A percentile compares a stretch with the other conserved stretches of the same genome.
phyloP scores from a whole-genome alignment of 2,888 invertebrate species.

The Thalpophila matura region DNA sequence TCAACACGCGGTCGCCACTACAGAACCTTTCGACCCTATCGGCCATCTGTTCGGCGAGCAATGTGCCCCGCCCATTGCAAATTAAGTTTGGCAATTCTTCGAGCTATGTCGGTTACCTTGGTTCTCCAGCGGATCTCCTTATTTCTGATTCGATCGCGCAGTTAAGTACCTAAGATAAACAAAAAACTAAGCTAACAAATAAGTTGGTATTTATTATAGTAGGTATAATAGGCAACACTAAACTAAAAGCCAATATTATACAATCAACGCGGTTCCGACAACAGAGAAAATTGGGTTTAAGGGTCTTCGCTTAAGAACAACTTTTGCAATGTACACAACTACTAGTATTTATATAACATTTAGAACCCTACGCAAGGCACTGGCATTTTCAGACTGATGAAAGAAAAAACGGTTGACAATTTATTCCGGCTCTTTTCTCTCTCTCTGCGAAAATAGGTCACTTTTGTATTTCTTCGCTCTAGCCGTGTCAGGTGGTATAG shows the following conservation, averaged over 20 bases:
- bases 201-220: neutral
- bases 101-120: no score
- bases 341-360: slow-evolving; percentile 41
- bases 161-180: neutral
- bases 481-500: slow-evolving; percentile 40
- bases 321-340: slow-evolving; percentile 28
- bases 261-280: slow-evolving; percentile 4
- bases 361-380: slow-evolving; percentile 30
- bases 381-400: slow-evolving; percentile 45
- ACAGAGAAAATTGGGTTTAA: slow-evolving; percentile 26
- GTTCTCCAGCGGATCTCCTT: no score
- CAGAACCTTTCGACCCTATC: no score
- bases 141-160: no score
- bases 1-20: no score
- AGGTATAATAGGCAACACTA: slow-evolving; percentile 8
- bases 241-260: slow-evolving; percentile 14
- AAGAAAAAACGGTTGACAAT: slow-evolving; percentile 46
- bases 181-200: neutral
- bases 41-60: no score
- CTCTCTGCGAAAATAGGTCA: slow-evolving; percentile 44
- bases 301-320: slow-evolving; percentile 11
- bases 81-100: no score
- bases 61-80: no score
- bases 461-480: slow-evolving; percentile 43
- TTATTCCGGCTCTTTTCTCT: slow-evolving; percentile 44